Percentiles rank a stretch among this genome's conserved stretches.
These are phyloP conservation scores for Oplegnathus fasciatus DNA, from an alignment of 2,113 vertebrate species.

Conservation along the genomic window DNA sequence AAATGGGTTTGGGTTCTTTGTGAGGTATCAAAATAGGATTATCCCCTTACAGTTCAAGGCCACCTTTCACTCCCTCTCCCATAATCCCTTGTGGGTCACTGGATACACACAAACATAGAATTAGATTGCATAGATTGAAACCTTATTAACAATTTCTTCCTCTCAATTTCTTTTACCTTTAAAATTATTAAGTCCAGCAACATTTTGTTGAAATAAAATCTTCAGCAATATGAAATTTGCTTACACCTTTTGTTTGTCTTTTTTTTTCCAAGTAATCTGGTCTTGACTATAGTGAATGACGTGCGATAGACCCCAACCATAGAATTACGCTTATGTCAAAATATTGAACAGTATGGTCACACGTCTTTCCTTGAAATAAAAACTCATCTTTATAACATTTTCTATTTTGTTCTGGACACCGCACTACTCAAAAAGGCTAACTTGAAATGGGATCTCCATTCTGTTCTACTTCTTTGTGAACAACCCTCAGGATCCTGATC, in stretches of 20 bases:
- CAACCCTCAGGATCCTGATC: slow-evolving; percentile 62
- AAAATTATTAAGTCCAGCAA: neutral
- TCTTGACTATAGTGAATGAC: neutral
- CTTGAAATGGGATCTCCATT: slow-evolving; percentile 16
- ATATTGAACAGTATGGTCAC: neutral
- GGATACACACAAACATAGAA: slow-evolving; percentile 73
- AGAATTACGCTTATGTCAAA: neutral
- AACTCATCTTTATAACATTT: neutral
- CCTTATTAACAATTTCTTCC: slow-evolving; percentile 6
- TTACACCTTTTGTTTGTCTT: too few species aligned
- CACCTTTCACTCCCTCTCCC: slow-evolving; percentile 75
- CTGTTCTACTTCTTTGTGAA: slow-evolving; percentile 53
- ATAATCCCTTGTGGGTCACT: slow-evolving; percentile 82
- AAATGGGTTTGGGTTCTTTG: slow-evolving; percentile 74
- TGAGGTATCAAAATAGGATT: slow-evolving; percentile 81
- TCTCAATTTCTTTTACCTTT: too few species aligned
- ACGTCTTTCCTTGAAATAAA: neutral
- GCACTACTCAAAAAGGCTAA: neutral
- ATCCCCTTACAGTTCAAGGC: slow-evolving; percentile 82
- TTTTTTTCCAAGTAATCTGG: neutral
- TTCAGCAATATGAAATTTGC: too few species aligned
- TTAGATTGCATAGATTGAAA: slow-evolving; percentile 43
- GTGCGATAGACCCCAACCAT: neutral
- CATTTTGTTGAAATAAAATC: slow-evolving; percentile 10
- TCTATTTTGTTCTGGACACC: neutral